These are phyloP conservation scores for Speoplatyrhinus poulsoni DNA, from an alignment of 2,113 vertebrate species.

Conservation along the genomic window DNA sequence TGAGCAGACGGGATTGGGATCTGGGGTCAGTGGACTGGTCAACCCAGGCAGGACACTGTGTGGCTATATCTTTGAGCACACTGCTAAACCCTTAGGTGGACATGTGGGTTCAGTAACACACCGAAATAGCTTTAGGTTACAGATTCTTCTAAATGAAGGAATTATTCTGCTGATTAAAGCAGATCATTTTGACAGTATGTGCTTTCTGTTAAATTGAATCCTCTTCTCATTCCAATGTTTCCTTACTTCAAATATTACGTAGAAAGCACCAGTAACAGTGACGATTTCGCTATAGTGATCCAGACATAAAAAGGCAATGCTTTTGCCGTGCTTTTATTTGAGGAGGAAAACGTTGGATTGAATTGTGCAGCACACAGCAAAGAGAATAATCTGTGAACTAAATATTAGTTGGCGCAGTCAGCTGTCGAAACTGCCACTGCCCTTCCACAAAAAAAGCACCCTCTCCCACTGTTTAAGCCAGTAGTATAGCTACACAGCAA, in stretches of 20 bases:
- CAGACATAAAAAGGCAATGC: conserved; percentile 43
- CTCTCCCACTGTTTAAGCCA: conserved; percentile 49
- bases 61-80: conserved; percentile 61
- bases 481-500: conserved; percentile 67
- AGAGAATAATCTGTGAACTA: conserved; percentile 46
- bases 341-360: conserved; percentile 39
- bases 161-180: conserved; percentile 54
- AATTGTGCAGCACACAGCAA: conserved; percentile 40
- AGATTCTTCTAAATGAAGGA: conserved; percentile 56
- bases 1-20: conserved; percentile 56
- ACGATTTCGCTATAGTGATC: conserved; percentile 50
- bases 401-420: conserved; percentile 42
- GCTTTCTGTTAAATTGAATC: conserved; percentile 33
- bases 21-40: conserved; percentile 65
- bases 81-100: conserved; percentile 55
- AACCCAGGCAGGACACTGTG: conserved; percentile 57
- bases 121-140: conserved; percentile 66
- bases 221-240: conserved; percentile 51
- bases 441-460: conserved; percentile 50
- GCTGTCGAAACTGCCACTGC: conserved; percentile 51
- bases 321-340: conserved; percentile 34
- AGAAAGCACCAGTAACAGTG: conserved; percentile 67
- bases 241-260: conserved; percentile 42
- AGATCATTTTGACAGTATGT: conserved; percentile 52
- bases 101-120: conserved; percentile 63